These are phyloP conservation scores for Eupithecia dodoneata DNA, from an alignment of 2,888 invertebrate species.

Conservation along the genomic window DNA sequence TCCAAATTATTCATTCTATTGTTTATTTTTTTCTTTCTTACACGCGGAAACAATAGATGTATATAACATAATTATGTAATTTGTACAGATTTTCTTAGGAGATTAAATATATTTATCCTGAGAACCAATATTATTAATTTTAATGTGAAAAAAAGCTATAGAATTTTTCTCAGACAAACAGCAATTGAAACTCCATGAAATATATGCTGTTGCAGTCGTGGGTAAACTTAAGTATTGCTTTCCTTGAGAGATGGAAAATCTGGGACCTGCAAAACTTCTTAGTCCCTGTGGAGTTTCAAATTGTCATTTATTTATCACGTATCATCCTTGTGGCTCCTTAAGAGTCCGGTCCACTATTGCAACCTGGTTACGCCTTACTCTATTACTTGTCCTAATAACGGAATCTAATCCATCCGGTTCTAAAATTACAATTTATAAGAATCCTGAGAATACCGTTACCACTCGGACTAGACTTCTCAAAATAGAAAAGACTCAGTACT, in stretches of 20 bases:
- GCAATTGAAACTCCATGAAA: background rate
- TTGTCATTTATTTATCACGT: background rate
- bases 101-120: background rate
- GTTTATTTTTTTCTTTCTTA: background rate
- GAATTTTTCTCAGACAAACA: background rate
- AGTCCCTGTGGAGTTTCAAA: background rate
- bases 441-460: background rate
- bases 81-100: background rate
- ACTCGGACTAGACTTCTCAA: background rate
- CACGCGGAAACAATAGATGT: background rate
- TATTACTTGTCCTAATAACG: background rate
- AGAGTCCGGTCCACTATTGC: background rate
- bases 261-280: background rate
- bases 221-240: background rate
- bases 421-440: background rate
- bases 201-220: background rate
- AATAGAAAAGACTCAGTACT: background rate
- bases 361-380: background rate
- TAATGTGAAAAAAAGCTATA: background rate
- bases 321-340: background rate
- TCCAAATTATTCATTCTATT: background rate
- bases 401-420: constrained; percentile 7
- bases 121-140: background rate
- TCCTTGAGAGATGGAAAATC: background rate
- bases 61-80: background rate